Evolutionary conservation across 2,113 vertebrate genomes (phyloP), one percentile per base, ranked within the genome.

Genomic region (Porphyrio hochstetteri): DNA sequence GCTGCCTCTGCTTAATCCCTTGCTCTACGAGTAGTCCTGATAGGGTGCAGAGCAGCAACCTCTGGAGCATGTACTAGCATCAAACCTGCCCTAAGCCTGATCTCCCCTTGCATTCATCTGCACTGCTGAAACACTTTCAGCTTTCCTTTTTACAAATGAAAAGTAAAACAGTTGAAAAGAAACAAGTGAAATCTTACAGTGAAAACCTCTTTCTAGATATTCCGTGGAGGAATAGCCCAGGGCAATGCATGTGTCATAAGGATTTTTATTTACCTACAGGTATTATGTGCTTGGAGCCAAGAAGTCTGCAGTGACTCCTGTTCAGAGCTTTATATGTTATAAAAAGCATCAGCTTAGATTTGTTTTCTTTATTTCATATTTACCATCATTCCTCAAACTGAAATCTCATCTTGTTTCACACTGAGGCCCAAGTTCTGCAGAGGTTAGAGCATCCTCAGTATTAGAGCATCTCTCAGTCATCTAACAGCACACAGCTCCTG

Each of bases 221-320:
- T 86, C 64, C 19, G 3, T 15, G 56, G 86, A 82, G 76, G 19
- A 74, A 78, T 78, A 92, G 83, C 31, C 28, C 46, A 70, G 57
- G 50, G 36, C 53, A 71, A 31, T 50, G n/a, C 16, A n/a, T 40
- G 61, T 38, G 56, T 60, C 24, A 35, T 65, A 67, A 77, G 3
- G 27, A 42, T 79, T 95, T 92, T 90, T 89, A 33, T 84, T 95
- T 84, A 53, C 53, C 19, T 88, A 27, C 8, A 79, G 72, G 13
- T 84, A 16, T 76, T 88, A 82, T 48, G 15, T 88, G 31, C 56
- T 86, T 56, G 35, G 65, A 88, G 69, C 48, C 72, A 75, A 35
- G 7, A 65, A 71, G 71, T 90, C 83, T 89, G 57, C n/a, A 7
- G n/a, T 28, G 65, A n/a, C 86, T 90, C 38, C 68, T 75, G 9